Evolutionary conservation across 2,113 vertebrate genomes (phyloP).

Genomic region (Lepidiolamprologus cunningtoni): DNA sequence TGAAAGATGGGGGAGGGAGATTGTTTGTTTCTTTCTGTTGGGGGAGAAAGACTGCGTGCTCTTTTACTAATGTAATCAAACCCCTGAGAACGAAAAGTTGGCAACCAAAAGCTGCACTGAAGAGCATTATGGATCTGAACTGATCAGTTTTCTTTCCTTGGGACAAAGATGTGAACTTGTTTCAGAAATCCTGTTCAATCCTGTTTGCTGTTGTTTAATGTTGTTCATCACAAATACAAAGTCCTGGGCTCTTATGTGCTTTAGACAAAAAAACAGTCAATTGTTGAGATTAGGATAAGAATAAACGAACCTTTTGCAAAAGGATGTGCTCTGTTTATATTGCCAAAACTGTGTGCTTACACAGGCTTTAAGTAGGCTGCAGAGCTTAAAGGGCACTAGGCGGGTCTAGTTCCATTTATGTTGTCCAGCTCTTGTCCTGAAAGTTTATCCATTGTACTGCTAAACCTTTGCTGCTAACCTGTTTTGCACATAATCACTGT

Average conservation of each 20-base stretch:
- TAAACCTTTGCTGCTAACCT: conserved; percentile 7
- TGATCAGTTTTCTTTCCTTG: not conserved
- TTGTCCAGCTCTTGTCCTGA: conserved; percentile 19
- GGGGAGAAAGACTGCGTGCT: conserved; percentile 31
- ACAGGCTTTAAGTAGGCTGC: conserved; percentile 17
- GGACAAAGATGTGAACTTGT: not conserved
- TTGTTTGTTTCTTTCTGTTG: conserved; percentile 37
- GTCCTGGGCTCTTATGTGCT: not conserved
- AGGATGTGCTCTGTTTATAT: conserved; percentile 2
- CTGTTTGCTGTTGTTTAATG: not conserved
- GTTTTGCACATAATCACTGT: conserved; percentile 5
- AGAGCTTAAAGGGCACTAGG: not conserved
- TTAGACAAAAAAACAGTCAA: not conserved
- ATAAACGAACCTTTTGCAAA: conserved; percentile 14
- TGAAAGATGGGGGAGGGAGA: conserved; percentile 39
- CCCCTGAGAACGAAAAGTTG: conserved; percentile 58
- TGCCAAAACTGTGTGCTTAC: conserved; percentile 32
- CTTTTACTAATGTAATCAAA: conserved; percentile 62
- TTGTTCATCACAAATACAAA: not conserved
- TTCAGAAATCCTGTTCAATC: not conserved
- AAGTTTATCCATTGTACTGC: not conserved
- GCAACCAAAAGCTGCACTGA: not conserved
- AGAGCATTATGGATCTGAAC: not conserved
- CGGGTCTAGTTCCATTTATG: not conserved
- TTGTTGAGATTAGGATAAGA: conserved; percentile 23